A percentile compares a stretch with the other conserved stretches of the same genome.
These are phyloP conservation scores for Coreoperca whiteheadi DNA, from an alignment of 2,113 vertebrate species.

Conservation along the genomic window DNA sequence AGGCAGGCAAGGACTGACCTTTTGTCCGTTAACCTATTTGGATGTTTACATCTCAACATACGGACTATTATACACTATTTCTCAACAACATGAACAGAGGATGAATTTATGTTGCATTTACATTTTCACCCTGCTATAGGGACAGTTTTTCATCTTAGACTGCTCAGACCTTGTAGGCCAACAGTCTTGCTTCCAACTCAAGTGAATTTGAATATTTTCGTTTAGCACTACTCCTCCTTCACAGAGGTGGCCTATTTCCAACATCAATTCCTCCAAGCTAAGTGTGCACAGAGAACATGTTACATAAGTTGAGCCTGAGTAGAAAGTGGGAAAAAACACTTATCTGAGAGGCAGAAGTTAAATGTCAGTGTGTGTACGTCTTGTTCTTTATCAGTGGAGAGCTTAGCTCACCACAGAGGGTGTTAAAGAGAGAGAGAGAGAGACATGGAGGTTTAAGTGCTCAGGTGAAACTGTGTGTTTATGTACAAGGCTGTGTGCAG, in stretches of 20 bases:
- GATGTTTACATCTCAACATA: neutral
- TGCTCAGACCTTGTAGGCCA: neutral
- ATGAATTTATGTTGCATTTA: neutral
- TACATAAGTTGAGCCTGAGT: conserved; percentile 32
- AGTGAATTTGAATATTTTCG: conserved; percentile 37
- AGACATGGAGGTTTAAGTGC: conserved; percentile 22
- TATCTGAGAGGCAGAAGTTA: conserved; percentile 25
- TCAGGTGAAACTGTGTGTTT: conserved; percentile 15
- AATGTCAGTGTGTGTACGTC: conserved; percentile 40
- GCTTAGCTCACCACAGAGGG: conserved; percentile 28
- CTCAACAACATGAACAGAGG: neutral
- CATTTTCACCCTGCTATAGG: neutral
- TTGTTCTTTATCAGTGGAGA: conserved; percentile 44
- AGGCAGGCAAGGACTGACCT: neutral
- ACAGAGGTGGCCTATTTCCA: conserved; percentile 25
- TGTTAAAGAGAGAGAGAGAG: neutral
- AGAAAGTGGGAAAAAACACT: conserved; percentile 5
- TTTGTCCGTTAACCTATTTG: neutral
- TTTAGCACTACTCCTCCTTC: neutral
- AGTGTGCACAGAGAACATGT: conserved; percentile 19
- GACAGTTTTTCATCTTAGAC: neutral
- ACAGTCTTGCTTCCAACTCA: neutral
- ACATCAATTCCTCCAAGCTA: conserved; percentile 27
- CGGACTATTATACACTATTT: neutral
- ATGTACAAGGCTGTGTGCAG: neutral